Conservation (phyloP, 2,113 vertebrate species). For the Fulmarus glacialis region DNA sequence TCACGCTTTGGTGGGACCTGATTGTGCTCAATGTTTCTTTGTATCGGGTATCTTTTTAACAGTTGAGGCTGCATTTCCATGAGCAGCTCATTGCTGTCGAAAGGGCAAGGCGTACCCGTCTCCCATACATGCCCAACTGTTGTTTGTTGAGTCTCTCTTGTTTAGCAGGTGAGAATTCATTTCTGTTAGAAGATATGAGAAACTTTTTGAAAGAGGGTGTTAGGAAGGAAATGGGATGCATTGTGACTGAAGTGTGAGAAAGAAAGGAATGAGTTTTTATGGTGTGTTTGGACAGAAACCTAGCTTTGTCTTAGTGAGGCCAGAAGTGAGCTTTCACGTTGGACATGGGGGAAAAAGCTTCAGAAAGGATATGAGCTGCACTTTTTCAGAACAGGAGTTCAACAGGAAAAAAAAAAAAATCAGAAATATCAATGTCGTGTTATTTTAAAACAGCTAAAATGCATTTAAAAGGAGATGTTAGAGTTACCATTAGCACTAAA, state of each 20-base stretch:
- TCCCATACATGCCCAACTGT: not conserved
- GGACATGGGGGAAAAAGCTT: not conserved
- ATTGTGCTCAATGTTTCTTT: not conserved
- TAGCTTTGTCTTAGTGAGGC: not conserved
- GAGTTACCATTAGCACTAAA: not conserved
- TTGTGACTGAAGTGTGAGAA: not conserved
- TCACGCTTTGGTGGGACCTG: not conserved
- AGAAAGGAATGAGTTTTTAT: not conserved
- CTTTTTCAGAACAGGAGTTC: not conserved
- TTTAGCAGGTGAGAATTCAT: not conserved
- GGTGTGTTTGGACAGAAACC: not conserved
- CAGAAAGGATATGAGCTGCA: not conserved
- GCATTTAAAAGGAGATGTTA: not conserved
- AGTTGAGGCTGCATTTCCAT: not conserved
- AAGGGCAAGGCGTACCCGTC: not conserved
- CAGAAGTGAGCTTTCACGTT: not conserved
- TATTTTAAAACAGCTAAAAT: not conserved
- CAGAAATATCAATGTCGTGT: fast-evolving
- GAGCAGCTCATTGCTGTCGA: not conserved
- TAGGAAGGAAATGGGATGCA: not conserved
- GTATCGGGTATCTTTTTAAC: not conserved
- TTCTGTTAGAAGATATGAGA: not conserved
- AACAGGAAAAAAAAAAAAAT: not conserved
- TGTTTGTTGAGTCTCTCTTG: not conserved
- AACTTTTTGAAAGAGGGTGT: not conserved